Evolutionary conservation across 2,113 vertebrate genomes (phyloP), one percentile per base, ranked within the genome.

Genomic region (Emydocephalus ijimae): DNA sequence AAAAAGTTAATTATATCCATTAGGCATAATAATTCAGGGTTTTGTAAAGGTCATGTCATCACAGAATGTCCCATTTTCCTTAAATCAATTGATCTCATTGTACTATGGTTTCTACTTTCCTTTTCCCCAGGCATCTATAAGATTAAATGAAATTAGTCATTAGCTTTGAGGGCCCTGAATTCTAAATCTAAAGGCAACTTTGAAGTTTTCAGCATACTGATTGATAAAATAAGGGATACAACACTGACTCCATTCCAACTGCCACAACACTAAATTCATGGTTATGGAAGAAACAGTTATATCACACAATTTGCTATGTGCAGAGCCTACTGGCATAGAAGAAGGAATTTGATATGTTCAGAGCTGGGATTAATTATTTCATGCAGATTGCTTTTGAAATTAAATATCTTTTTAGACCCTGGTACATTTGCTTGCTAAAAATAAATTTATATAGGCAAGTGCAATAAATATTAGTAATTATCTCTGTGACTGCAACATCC

Each of bases 31-130:
- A 95, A 92, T 95, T 0, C 50, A 5, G 50, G 87, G 55, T 45
- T 93, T 93, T 94, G 93, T 95, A 12, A 90, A 94, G 92, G 93
- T 85, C 85, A 87, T 94, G 6, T 50, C 93, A 64, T 87, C 89
- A 92, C 92, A 95, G 86, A 93, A 94, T 89, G 94, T 91, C 57
- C 93, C 89, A 95, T 96, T 96, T 95, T 57, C 94, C 88, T 94
- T 95, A 95, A 95, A 85, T 95, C 93, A 94, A 0, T 95, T 69
- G 91, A 96, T 94, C 64, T 90, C 57, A 93, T 93, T 69, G 89
- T 88, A 94, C 81, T 88, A 10, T 91, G 74, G 85, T 94, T 96
- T 91, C 91, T 91, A 95, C 85, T 93, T 95, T 92, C 69, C 55
- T 50, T 64, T 92, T 91, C 89, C 91, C 89, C 26, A 93, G 93